A percentile compares a stretch with the other conserved stretches of the same genome.
Evolutionary conservation across 2,888 invertebrate genomes (phyloP).

Genomic region (Lydus trimaculatus): DNA sequence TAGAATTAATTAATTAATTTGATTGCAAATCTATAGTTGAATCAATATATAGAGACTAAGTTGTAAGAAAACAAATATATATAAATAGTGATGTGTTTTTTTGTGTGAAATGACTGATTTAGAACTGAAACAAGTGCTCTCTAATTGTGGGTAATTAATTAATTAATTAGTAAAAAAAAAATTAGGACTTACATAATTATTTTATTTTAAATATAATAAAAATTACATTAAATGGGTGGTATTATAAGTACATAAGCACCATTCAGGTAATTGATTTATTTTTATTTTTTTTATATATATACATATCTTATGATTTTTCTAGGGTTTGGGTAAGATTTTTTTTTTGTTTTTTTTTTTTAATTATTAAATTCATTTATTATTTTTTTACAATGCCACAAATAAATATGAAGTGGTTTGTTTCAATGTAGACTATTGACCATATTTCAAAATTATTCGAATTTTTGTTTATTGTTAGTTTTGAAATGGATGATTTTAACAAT

Average conservation of each 20-base stretch:
- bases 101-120: conserved; percentile 36
- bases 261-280: conserved; percentile 37
- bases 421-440: background rate
- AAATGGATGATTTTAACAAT: too few relatives aligned
- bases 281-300: conserved; percentile 22
- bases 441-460: background rate
- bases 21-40: conserved; percentile 37
- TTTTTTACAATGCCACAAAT: conserved; percentile 21
- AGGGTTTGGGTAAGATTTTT: conserved; percentile 38
- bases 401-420: background rate
- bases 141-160: conserved; percentile 14
- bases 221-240: conserved; percentile 19
- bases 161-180: conserved; percentile 14
- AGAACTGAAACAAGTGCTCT: conserved; percentile 38
- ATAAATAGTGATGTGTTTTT: conserved; percentile 36
- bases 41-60: conserved; percentile 33
- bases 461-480: too few relatives aligned
- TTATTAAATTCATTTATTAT: conserved; percentile 29
- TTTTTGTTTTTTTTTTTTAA: conserved; percentile 32
- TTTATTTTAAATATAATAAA: conserved; percentile 20
- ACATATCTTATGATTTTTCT: conserved; percentile 19
- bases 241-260: conserved; percentile 10
- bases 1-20: background rate
- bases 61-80: conserved; percentile 13
- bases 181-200: conserved; percentile 19